A percentile compares a stretch with the other conserved stretches of the same genome.
Evolutionary conservation across 2,113 vertebrate genomes (phyloP).

Genomic region (Pogona vitticeps): DNA sequence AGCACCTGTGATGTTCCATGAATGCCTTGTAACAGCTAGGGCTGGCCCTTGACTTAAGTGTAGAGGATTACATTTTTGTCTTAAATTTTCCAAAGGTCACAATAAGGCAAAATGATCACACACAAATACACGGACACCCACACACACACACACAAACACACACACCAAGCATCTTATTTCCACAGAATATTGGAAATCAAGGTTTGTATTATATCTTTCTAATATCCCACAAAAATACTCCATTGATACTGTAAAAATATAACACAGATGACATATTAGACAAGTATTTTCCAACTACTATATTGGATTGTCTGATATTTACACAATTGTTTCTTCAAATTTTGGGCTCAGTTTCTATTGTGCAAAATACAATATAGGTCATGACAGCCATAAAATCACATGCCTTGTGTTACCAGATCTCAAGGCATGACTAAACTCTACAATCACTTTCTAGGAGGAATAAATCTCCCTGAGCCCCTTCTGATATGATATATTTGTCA

Average conservation of each 20-base stretch:
- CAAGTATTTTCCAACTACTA: background rate
- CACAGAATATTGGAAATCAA: background rate
- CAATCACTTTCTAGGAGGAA: conserved; percentile 57
- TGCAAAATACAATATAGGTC: conserved; percentile 29
- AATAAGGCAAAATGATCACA: too few species aligned
- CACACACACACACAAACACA: too few species aligned
- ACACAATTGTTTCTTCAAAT: conserved; percentile 13
- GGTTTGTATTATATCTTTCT: background rate
- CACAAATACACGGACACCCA: too few species aligned
- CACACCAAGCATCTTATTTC: background rate
- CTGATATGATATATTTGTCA: conserved; percentile 62
- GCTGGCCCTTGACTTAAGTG: background rate
- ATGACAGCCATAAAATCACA: conserved; percentile 37
- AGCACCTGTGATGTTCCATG: background rate
- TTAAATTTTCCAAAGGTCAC: background rate
- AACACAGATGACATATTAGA: background rate
- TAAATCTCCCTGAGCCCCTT: conserved; percentile 50
- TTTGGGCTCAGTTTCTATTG: conserved; percentile 17
- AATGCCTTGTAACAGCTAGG: background rate
- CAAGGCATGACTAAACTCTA: conserved; percentile 27
- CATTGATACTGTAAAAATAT: background rate
- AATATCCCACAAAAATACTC: background rate
- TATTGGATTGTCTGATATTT: background rate
- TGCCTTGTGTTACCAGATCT: conserved; percentile 43
- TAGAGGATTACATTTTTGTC: background rate